Base-by-base conservation (phyloP, 2,113 vertebrate genomes). In the Oxyruncus cristatus region DNA sequence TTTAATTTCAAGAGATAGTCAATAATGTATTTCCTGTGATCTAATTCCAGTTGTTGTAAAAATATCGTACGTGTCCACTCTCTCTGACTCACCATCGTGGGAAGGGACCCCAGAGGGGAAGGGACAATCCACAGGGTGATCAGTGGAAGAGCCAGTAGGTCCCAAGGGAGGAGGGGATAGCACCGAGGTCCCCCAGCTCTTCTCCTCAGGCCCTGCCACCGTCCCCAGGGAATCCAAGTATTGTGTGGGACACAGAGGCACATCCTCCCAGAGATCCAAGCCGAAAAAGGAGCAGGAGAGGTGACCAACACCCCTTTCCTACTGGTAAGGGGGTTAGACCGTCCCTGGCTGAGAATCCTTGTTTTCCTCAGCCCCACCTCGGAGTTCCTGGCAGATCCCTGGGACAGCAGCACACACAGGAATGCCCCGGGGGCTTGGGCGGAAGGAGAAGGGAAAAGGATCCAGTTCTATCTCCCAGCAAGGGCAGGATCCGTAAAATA, bases 191-290 rank as follows among this genome's bases (percentile, higher is more conserved):
- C 41, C 42, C 3, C 23, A n/a, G 68, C 12, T 46, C 16, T 24
- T 56, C 32, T n/a, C 35, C 32, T 56, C 32, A 12, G 47, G 22
- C 23, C 6, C 18, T 1, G 5, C 23, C 3, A 2, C 68, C 0
- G 0, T 12, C 13, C 62, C 15, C 4, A 1, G 14, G 19, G 30
- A 9, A 30, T 42, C 39, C 26, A 0, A 3, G 52, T 18, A n/a
- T 9, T 14, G n/a, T 3, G 2, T 7, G 9, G 30, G 52, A n/a
- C 44, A 8, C 47, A 7, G 33, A 39, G 21, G 19, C 4, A 1
- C 19, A 27, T 27, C 21, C 10, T 27, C 32, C 19, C 22, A 3
- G 21, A 14, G 30, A 37, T 14, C 9, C 12, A 32, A 41, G 49
- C 11, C 18, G 18, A 12, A 20, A 30, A 30, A 41, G 5, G 0